These are phyloP conservation scores for Petrophora chlorosata DNA, from an alignment of 2,888 invertebrate genomes.

Conservation along the genomic window DNA sequence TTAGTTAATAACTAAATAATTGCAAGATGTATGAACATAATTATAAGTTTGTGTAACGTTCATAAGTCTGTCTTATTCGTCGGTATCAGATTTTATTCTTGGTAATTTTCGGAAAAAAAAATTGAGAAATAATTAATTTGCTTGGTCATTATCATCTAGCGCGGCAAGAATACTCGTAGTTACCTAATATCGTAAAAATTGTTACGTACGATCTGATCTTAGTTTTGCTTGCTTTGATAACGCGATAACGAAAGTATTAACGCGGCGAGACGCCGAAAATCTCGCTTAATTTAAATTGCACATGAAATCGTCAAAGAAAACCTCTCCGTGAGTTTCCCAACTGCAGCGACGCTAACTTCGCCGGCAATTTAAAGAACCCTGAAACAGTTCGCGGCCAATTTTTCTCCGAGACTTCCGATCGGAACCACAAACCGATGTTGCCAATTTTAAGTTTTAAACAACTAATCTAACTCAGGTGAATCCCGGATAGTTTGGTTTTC, in stretches of 20 bases:
- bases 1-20: too few relatives aligned
- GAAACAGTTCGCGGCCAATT: slow-evolving; percentile 42
- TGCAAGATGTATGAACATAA: too few relatives aligned
- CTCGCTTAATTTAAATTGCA: slow-evolving; percentile 37
- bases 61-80: too few relatives aligned
- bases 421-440: slow-evolving; percentile 40
- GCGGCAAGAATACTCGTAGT: too few relatives aligned
- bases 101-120: too few relatives aligned
- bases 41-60: too few relatives aligned
- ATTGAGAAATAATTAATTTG: too few relatives aligned
- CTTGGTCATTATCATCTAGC: slow-evolving; percentile 11
- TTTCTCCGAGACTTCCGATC: slow-evolving; percentile 40
- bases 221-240: slow-evolving; percentile 63
- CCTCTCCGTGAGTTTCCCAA: slow-evolving; percentile 23
- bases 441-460: slow-evolving; percentile 49
- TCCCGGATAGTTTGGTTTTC: slow-evolving; percentile 36
- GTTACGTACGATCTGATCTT: slow-evolving; percentile 44
- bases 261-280: slow-evolving; percentile 36
- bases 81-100: too few relatives aligned
- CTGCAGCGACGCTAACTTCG: slow-evolving; percentile 27
- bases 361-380: slow-evolving; percentile 35
- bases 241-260: slow-evolving; percentile 47
- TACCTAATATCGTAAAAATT: slow-evolving; percentile 36
- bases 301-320: slow-evolving; percentile 29
- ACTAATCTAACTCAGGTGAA: slow-evolving; percentile 50